Evolutionary conservation across 2,797 vertebrate genomes (phyloP).

Genomic region (Xyrichtys novacula): DNA sequence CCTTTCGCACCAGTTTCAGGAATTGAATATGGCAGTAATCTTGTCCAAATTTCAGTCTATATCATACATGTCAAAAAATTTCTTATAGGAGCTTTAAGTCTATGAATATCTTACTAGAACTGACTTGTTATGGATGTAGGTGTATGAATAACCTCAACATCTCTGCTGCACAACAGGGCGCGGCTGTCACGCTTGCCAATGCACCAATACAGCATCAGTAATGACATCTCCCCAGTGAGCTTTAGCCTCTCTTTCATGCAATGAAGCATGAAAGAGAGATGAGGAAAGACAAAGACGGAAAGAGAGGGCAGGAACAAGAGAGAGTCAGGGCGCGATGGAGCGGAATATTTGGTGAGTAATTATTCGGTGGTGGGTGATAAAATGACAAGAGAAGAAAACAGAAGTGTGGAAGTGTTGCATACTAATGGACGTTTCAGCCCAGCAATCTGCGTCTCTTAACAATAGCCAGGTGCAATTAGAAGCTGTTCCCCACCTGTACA

Average conservation of each 20-base stretch:
- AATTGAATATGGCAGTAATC: no score
- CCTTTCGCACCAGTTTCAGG: no score
- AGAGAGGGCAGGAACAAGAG: conserved; percentile 35
- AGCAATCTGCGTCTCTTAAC: conserved; percentile 39
- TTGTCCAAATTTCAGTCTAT: no score
- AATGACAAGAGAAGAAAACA: conserved; percentile 55
- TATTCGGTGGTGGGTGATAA: conserved; percentile 63
- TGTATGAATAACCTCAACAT: conserved; percentile 22
- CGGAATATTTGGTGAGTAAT: conserved; percentile 60
- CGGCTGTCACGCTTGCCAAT: conserved; percentile 24
- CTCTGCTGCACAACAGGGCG: conserved; percentile 22
- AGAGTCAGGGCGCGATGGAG: conserved; percentile 39
- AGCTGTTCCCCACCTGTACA: conserved; percentile 38
- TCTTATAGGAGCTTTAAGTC: background rate
- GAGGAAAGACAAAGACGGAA: conserved; percentile 55
- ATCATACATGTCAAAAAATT: background rate
- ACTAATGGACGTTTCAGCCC: conserved; percentile 41
- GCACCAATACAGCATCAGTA: conserved; percentile 57
- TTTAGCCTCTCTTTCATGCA: conserved; percentile 47
- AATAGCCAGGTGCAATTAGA: conserved; percentile 33
- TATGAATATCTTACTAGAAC: conserved; percentile 7
- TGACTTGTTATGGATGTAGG: conserved; percentile 23
- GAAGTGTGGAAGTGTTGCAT: conserved; percentile 42
- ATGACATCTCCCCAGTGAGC: conserved; percentile 62
- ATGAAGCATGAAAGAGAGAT: conserved; percentile 56